These are phyloP conservation scores for Eumeta japonica DNA, from an alignment of 1,140 invertebrate genomes.

Conservation along the genomic window DNA sequence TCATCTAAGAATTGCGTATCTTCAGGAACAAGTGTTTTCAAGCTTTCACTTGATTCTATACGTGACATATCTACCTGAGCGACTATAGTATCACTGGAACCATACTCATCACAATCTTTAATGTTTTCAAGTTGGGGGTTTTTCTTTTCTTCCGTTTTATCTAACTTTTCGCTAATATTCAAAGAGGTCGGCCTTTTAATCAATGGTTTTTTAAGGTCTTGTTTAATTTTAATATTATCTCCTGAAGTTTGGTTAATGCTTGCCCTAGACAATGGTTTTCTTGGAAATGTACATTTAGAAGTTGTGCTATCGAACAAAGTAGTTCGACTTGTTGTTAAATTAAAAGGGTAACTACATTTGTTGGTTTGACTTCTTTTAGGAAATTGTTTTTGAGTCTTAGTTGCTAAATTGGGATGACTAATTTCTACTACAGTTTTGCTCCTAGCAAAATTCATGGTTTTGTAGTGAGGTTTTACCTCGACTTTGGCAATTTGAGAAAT, in stretches of 20 bases:
- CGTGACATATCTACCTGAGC: conserved; percentile 49
- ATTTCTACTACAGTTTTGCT: conserved; percentile 62
- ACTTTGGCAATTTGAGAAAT: conserved; percentile 22
- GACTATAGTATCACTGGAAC: conserved; percentile 58
- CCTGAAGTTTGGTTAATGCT: conserved; percentile 22
- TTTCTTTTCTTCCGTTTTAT: conserved; percentile 24
- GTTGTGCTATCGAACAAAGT: conserved; percentile 40
- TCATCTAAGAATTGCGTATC: conserved; percentile 52
- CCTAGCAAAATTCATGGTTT: conserved; percentile 39
- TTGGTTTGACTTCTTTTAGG: conserved; percentile 33
- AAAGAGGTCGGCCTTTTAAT: conserved; percentile 28
- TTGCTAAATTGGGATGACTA: conserved; percentile 20
- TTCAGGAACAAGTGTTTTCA: conserved; percentile 51
- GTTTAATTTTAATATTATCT: conserved; percentile 23
- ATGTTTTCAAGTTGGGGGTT: conserved; percentile 27
- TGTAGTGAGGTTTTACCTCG: conserved; percentile 32
- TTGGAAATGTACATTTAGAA: conserved; percentile 22
- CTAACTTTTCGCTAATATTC: conserved; percentile 30
- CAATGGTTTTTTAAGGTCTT: conserved; percentile 27
- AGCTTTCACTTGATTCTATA: conserved; percentile 52
- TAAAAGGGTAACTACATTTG: conserved; percentile 56
- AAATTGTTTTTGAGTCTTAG: conserved; percentile 26
- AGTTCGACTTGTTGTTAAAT: conserved; percentile 48
- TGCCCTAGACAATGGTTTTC: conserved; percentile 24
- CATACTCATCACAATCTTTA: conserved; percentile 40